Evolutionary conservation across 2,113 vertebrate genomes (phyloP).

Genomic region (Passerina amoena): DNA sequence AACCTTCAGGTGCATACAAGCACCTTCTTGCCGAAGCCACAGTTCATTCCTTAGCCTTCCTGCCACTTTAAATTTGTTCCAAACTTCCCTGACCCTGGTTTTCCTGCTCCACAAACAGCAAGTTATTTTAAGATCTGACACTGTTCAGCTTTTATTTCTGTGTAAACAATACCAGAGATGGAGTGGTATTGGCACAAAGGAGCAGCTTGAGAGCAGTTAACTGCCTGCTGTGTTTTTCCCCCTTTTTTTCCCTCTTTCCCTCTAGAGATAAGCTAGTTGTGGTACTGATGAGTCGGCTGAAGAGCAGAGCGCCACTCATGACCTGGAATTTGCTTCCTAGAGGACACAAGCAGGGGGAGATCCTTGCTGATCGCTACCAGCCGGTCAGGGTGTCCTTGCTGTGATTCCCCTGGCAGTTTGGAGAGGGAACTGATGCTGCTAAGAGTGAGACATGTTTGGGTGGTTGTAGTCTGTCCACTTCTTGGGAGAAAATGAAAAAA

Average conservation of each 20-base stretch:
- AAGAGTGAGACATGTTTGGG: not conserved
- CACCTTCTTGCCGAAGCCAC: not conserved
- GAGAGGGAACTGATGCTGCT: not conserved
- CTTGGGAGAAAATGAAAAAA: not conserved
- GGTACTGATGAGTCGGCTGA: not conserved
- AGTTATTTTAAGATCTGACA: slow-evolving; percentile 68
- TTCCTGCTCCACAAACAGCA: slow-evolving; percentile 51
- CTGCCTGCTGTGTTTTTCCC: not conserved
- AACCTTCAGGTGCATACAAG: not conserved
- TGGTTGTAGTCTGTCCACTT: not conserved
- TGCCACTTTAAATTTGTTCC: slow-evolving; percentile 56
- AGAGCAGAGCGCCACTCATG: not conserved
- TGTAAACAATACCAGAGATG: slow-evolving; percentile 51
- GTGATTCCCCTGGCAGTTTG: not conserved
- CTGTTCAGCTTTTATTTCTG: slow-evolving; percentile 57
- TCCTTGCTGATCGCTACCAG: not conserved
- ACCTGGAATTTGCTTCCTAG: not conserved
- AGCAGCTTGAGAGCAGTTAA: slow-evolving; percentile 8
- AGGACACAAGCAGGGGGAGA: not conserved
- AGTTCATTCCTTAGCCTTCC: not conserved
- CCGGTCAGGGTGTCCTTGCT: not conserved
- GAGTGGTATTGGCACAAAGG: slow-evolving; percentile 56
- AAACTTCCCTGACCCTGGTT: slow-evolving; percentile 56
- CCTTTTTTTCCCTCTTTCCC: not conserved
- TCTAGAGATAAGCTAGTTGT: not conserved